Evolutionary conservation across 2,797 vertebrate species (phyloP), one percentile per base, ranked within the genome.

Genomic region (Phoebastria nigripes): DNA sequence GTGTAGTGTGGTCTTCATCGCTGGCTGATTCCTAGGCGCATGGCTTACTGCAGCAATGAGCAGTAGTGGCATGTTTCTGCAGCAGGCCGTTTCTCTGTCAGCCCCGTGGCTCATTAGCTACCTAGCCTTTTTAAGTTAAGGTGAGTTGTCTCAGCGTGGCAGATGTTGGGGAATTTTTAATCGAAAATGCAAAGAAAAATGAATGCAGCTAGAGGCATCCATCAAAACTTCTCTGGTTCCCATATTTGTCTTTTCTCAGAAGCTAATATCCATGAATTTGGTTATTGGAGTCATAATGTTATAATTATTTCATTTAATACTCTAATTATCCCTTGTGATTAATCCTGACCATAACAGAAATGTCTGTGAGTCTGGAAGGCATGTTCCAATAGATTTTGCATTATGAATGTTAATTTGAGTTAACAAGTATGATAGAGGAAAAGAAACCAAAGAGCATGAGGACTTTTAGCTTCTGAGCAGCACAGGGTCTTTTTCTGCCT

Each of bases 281-380:
- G 51, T 95, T 96, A 92, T 95, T 93, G 93, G 93, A 96, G 84
- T 95, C 80, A 86, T 88, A 83, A 95, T 91, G 94, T 95, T 95
- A 88, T 92, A 95, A 95, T 96, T 94, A 96, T 96, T 97, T 95
- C 92, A 94, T 96, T 97, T 94, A 97, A 94, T 96, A 94, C 88
- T 87, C 93, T 95, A 96, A 96, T 96, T 96, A 96, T 94, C 89
- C 92, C 92, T 90, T 90, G 91, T 91, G 94, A 96, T 97, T 96
- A 97, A 96, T 96, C 93, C 94, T 96, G 96, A 85, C 95, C 94
- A 86, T 79, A 92, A 49, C 92, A 95, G 86, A 76, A 65, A 95
- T 72, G 74, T 69, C 86, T 96, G 81, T 80, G 86, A 78, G 93
- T 89, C 96, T 96, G 92, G 95, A 77, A 94, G 96, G 95, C 96